phyloP scores from a whole-genome alignment of 2,888 invertebrate genomes.

The Magallana nippona region DNA sequence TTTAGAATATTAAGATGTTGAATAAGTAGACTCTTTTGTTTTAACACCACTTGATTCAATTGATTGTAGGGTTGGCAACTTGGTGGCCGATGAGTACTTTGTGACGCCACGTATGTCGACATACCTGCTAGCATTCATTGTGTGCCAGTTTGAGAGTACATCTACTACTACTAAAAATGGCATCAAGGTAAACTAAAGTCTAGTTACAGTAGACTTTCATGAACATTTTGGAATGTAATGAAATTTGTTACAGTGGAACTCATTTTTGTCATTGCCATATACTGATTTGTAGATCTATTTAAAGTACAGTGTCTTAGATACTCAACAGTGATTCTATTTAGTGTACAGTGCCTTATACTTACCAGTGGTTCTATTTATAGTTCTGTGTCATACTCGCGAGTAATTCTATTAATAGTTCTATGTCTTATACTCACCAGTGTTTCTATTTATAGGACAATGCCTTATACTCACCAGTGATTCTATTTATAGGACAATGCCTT shows the following conservation, averaged over 20 bases:
- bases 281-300: background rate
- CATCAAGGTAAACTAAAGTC: slow-evolving; percentile 9
- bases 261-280: background rate
- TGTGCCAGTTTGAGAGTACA: slow-evolving; percentile 75
- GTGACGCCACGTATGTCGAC: slow-evolving; percentile 85
- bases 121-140: slow-evolving; percentile 79
- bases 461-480: background rate
- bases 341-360: background rate
- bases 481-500: background rate
- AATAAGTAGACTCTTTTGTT: background rate
- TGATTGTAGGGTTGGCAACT: slow-evolving; percentile 50
- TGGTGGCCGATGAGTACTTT: slow-evolving; percentile 87
- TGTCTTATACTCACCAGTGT: too few species aligned
- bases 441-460: too few species aligned
- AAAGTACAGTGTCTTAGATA: background rate
- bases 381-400: too few species aligned
- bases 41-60: background rate
- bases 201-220: too few species aligned
- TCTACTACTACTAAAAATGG: slow-evolving; percentile 48
- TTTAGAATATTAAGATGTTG: too few species aligned
- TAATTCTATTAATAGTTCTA: too few species aligned
- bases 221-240: too few species aligned
- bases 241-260: too few species aligned
- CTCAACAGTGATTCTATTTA: background rate
- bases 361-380: too few species aligned